These are phyloP conservation scores for Zelleria hepariella DNA, from an alignment of 2,888 invertebrate genomes.

Conservation along the genomic window DNA sequence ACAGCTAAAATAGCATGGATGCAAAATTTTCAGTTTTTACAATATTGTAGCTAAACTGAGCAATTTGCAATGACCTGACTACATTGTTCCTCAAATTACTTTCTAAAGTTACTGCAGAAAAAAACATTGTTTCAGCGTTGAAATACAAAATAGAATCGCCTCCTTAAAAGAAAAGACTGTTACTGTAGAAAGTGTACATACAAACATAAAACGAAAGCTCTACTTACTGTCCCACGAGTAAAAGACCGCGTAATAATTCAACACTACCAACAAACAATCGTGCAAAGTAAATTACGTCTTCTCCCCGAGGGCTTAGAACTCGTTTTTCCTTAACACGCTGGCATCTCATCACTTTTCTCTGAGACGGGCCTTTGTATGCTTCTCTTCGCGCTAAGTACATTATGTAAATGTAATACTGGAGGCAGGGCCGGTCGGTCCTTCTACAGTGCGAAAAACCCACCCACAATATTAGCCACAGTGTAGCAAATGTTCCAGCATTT, in stretches of 20 bases:
- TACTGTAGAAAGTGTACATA: constrained; percentile 18
- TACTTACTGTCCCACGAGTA: constrained; percentile 24
- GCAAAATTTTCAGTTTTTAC: no score
- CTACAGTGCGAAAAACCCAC: constrained; percentile 44
- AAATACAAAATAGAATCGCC: constrained; percentile 9
- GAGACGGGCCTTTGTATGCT: constrained; percentile 49
- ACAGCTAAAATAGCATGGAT: no score
- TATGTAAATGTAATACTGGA: constrained; percentile 63
- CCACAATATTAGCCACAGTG: constrained; percentile 41
- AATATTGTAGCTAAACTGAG: no score
- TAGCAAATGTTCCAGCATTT: constrained; percentile 13
- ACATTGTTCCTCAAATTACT: no score
- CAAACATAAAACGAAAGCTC: constrained; percentile 24
- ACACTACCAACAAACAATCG: constrained; percentile 29
- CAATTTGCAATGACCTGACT: no score
- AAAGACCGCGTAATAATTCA: constrained; percentile 40
- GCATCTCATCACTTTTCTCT: constrained; percentile 43
- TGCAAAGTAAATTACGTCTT: constrained; percentile 30
- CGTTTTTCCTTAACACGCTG: constrained; percentile 38
- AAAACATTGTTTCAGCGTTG: neutral
- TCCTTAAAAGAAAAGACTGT: constrained; percentile 21
- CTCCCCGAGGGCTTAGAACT: constrained; percentile 30
- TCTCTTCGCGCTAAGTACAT: constrained; percentile 55
- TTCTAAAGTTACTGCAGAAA: neutral
- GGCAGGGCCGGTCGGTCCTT: constrained; percentile 45